Percentiles rank a stretch among this genome's conserved stretches.
Conservation (phyloP, 2,113 vertebrate species). For the Phycodurus eques region DNA sequence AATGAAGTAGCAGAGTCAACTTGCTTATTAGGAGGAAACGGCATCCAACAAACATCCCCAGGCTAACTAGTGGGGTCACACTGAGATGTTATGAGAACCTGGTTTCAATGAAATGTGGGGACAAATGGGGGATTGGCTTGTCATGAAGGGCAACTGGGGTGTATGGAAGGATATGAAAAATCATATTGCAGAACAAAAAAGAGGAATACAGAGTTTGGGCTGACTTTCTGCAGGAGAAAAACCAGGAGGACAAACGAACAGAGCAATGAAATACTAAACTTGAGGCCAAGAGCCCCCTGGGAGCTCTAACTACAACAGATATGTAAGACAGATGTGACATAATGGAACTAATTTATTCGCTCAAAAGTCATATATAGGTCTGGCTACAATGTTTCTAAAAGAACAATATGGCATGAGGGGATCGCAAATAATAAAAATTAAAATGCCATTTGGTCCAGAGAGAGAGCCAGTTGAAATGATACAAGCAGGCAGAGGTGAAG, state of each 20-base stretch:
- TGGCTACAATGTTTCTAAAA: constrained; percentile 13
- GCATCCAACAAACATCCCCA: constrained; percentile 33
- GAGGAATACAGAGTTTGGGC: constrained; percentile 26
- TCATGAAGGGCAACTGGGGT: constrained; percentile 4
- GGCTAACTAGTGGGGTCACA: constrained; percentile 26
- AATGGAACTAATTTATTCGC: constrained; percentile 33
- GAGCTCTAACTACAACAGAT: constrained; percentile 36
- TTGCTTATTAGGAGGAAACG: constrained; percentile 43
- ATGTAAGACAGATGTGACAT: constrained; percentile 42
- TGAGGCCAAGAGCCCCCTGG: constrained; percentile 11
- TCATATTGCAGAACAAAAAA: constrained; percentile 11
- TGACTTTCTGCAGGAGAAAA: constrained; percentile 27
- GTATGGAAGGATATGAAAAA: constrained; percentile 28
- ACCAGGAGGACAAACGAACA: constrained; percentile 30
- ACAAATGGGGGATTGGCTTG: constrained; percentile 18
- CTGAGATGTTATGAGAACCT: constrained; percentile 22
- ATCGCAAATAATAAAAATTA: constrained; percentile 14
- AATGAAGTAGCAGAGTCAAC: constrained; percentile 22
- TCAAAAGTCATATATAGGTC: constrained; percentile 16
- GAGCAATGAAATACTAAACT: constrained; percentile 36
- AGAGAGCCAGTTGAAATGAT: constrained; percentile 37
- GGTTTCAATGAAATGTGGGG: constrained; percentile 6
- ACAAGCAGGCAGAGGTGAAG: constrained; percentile 26
- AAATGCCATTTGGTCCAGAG: constrained; percentile 29
- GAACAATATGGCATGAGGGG: constrained; percentile 9